Percentiles rank a stretch among this genome's conserved stretches.
Conservation (phyloP, 2,113 vertebrate species). For the Alethe diademata region DNA sequence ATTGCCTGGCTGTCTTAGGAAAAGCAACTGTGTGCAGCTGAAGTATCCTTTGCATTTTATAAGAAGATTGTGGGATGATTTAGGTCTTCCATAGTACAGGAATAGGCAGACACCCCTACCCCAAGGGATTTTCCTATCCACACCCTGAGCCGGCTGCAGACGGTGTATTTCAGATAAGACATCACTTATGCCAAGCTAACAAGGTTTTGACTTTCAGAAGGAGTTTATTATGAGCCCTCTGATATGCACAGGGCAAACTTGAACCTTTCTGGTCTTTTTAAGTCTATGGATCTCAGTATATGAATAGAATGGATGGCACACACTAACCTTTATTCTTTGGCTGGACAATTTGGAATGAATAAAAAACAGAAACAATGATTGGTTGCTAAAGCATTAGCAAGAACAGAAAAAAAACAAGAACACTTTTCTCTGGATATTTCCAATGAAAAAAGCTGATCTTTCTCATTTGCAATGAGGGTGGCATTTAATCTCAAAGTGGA, state of each 20-base stretch:
- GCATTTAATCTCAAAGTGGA: constrained; percentile 25
- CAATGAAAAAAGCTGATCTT: neutral
- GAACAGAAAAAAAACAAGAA: neutral
- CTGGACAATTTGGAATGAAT: neutral
- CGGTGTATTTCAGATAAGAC: neutral
- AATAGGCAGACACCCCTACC: neutral
- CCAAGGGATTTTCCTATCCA: neutral
- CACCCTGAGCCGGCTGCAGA: rapidly evolving
- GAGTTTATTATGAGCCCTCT: neutral
- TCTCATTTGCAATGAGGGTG: constrained; percentile 29
- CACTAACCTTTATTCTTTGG: neutral
- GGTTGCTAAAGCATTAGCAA: neutral
- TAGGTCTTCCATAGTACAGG: neutral
- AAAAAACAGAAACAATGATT: neutral
- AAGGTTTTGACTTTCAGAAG: neutral
- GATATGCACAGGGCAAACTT: neutral
- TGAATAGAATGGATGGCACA: neutral
- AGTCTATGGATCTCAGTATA: neutral
- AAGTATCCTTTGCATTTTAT: neutral
- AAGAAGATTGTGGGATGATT: neutral
- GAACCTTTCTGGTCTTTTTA: neutral
- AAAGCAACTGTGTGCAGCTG: neutral
- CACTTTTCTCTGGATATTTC: neutral
- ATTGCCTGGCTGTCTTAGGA: neutral
- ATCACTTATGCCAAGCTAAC: neutral